Conservation (phyloP, 30 jellyfish, hydroid and myxozoan species). For the Hydractinia symbiolongicarpus region DNA sequence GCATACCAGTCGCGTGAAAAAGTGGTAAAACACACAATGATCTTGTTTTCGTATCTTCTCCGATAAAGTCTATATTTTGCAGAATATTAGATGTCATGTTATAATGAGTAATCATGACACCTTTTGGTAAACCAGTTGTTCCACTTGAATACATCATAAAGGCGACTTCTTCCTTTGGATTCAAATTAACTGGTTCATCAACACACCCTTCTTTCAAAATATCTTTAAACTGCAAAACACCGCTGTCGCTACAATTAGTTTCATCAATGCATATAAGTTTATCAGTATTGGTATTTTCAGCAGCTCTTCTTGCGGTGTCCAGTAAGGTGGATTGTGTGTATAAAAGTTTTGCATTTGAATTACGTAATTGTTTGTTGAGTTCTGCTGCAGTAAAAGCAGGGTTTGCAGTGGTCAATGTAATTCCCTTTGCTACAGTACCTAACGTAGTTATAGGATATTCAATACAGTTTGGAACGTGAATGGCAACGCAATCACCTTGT, state of each 20-base stretch:
- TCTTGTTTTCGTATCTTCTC: neutral
- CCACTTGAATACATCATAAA: conserved; percentile 87
- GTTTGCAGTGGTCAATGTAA: conserved; percentile 51
- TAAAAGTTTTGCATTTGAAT: conserved; percentile 47
- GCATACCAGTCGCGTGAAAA: conserved; percentile 68
- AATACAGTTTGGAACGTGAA: conserved; percentile 53
- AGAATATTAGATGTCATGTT: conserved; percentile 46
- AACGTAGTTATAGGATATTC: conserved; percentile 44
- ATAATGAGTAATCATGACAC: conserved; percentile 77
- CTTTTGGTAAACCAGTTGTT: conserved; percentile 91
- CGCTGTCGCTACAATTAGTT: conserved; percentile 31
- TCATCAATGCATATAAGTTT: conserved; percentile 46
- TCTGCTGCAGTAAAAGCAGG: conserved; percentile 64
- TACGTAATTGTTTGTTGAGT: conserved; percentile 50
- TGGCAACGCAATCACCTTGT: conserved; percentile 38
- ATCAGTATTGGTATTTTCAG: conserved; percentile 48
- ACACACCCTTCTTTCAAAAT: conserved; percentile 21
- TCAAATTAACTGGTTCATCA: conserved; percentile 1
- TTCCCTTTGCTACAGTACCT: conserved; percentile 60
- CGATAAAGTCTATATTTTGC: conserved; percentile 17
- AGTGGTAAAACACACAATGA: conserved; percentile 60
- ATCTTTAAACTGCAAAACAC: conserved; percentile 50
- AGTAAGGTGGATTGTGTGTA: conserved; percentile 38
- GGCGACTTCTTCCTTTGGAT: conserved; percentile 27
- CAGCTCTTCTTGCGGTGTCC: conserved; percentile 53